A percentile compares a stretch with the other conserved stretches of the same genome.
Conservation (phyloP, 2,113 vertebrate species). For the Pelodiscus sinensis region DNA sequence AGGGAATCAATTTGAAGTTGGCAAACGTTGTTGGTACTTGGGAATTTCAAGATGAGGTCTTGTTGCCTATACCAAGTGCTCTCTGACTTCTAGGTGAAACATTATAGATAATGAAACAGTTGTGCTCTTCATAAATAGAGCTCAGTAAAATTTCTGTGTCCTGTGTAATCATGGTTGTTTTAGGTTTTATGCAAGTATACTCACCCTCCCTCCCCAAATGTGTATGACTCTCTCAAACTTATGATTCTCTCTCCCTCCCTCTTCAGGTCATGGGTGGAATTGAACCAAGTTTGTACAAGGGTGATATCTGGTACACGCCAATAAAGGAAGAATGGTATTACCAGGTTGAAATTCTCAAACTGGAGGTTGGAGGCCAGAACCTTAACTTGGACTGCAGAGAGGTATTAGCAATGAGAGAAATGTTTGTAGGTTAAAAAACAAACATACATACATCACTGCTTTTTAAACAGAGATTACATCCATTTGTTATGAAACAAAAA, state of each 20-base stretch:
- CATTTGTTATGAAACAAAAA: background rate
- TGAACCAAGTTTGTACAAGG: slow-evolving; percentile 88
- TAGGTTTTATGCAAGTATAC: background rate
- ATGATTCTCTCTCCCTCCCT: background rate
- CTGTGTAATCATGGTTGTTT: background rate
- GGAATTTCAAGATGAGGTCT: background rate
- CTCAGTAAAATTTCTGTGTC: background rate
- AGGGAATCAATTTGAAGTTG: background rate
- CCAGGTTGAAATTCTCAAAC: slow-evolving; percentile 94
- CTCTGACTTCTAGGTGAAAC: background rate
- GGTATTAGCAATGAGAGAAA: slow-evolving; percentile 74
- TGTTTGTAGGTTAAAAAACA: background rate
- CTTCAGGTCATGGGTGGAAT: slow-evolving; percentile 91
- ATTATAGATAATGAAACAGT: background rate
- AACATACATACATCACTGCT: background rate
- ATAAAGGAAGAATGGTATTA: slow-evolving; percentile 96
- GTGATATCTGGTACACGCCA: slow-evolving; percentile 95
- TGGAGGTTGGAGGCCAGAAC: slow-evolving; percentile 92
- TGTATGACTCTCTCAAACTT: background rate
- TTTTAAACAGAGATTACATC: background rate
- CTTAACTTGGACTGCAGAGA: slow-evolving; percentile 94
- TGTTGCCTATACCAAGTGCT: background rate
- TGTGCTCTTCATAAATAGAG: background rate
- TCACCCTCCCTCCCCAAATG: background rate
- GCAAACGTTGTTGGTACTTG: background rate